phyloP scores from a whole-genome alignment of 2,888 invertebrate species.

The Leptopterna dolabrata region DNA sequence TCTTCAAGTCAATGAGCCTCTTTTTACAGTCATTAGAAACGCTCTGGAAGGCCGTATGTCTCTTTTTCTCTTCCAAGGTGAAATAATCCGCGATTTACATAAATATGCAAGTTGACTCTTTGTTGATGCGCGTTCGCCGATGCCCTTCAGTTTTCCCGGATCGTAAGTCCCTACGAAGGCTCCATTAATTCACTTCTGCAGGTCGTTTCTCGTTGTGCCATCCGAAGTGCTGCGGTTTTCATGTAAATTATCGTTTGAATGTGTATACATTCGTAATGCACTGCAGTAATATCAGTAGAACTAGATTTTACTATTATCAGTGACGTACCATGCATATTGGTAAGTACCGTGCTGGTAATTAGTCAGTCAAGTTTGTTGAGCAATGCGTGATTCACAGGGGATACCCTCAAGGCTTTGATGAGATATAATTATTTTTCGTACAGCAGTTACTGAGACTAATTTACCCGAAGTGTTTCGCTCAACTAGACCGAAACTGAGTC shows the following conservation, averaged over 20 bases:
- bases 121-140: background rate
- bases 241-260: background rate
- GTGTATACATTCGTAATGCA: background rate
- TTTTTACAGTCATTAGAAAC: constrained; percentile 22
- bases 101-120: background rate
- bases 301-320: too few species aligned
- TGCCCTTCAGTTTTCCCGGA: background rate
- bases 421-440: too few species aligned
- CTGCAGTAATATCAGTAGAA: too few species aligned
- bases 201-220: background rate
- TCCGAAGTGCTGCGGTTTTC: background rate
- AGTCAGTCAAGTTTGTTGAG: too few species aligned
- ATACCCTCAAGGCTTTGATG: too few species aligned
- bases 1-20: constrained; percentile 12
- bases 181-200: background rate
- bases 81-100: background rate
- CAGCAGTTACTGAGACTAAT: too few species aligned
- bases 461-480: too few species aligned
- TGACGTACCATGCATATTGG: too few species aligned
- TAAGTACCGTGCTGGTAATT: too few species aligned
- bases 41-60: constrained; percentile 31
- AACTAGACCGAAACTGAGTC: too few species aligned
- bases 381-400: too few species aligned
- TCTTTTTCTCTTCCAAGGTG: background rate
- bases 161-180: background rate